Percentiles rank a stretch among this genome's conserved stretches.
Evolutionary conservation across 2,797 vertebrate genomes (phyloP).

Genomic region (Xiphophorus birchmanni): DNA sequence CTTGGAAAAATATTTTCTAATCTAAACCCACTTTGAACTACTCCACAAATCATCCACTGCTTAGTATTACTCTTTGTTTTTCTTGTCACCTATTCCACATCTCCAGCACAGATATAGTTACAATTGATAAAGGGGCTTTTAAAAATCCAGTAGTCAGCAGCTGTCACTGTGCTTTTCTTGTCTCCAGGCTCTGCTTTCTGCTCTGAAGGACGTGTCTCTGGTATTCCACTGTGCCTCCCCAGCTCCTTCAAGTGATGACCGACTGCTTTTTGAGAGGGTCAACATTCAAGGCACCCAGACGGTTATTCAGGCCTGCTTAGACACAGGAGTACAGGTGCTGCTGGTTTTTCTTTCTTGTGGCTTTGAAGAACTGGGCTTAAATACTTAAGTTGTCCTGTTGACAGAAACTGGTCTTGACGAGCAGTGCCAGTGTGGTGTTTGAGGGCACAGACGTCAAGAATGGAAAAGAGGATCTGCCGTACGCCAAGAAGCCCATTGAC

Average conservation of each 20-base stretch:
- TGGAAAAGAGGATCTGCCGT: conserved; percentile 92
- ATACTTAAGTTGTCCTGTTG: neutral
- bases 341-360: neutral
- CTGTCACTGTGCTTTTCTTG: conserved; percentile 7
- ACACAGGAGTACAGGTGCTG: conserved; percentile 91
- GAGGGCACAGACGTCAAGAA: conserved; percentile 94
- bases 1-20: neutral
- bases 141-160: neutral
- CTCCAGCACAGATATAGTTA: neutral
- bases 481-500: conserved; percentile 92
- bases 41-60: neutral
- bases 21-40: neutral
- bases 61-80: neutral
- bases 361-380: neutral
- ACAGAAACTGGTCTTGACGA: conserved; percentile 94
- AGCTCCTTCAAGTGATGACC: conserved; percentile 87
- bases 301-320: conserved; percentile 87
- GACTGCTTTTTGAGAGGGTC: conserved; percentile 89
- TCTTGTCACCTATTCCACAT: neutral
- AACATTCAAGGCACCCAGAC: conserved; percentile 89
- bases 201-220: conserved; percentile 84
- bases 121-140: neutral
- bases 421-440: conserved; percentile 96
- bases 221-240: conserved; percentile 97
- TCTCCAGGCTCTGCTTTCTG: conserved; percentile 87